These are phyloP conservation scores for Zaprionus capensis DNA, from an alignment of 1,140 invertebrate species.

Conservation along the genomic window DNA sequence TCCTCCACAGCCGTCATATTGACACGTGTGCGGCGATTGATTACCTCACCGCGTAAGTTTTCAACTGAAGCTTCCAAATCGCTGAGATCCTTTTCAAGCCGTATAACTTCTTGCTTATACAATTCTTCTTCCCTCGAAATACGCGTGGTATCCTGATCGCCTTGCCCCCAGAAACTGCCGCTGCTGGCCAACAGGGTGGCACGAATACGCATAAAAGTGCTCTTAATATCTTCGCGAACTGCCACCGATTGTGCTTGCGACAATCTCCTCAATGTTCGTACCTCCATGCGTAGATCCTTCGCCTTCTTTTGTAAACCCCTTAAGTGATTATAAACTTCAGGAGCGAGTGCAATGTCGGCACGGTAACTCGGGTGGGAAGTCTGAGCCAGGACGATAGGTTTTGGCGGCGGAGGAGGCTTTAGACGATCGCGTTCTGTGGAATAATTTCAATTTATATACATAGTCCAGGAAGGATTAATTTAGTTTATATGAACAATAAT, in stretches of 20 bases:
- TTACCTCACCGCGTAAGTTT: constrained; percentile 96
- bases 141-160: constrained; percentile 85
- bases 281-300: constrained; percentile 94
- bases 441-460: not conserved
- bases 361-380: constrained; percentile 85
- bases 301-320: constrained; percentile 94
- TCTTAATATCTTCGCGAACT: constrained; percentile 95
- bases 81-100: constrained; percentile 95
- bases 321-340: constrained; percentile 94
- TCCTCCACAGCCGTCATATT: constrained; percentile 98
- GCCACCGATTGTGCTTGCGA: constrained; percentile 96
- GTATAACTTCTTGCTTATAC: constrained; percentile 95
- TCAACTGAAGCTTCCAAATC: constrained; percentile 97
- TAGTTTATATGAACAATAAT: not conserved
- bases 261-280: constrained; percentile 92
- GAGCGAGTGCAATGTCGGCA: constrained; percentile 88
- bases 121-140: constrained; percentile 92
- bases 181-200: constrained; percentile 88
- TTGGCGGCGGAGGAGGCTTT: constrained; percentile 94
- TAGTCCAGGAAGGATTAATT: not conserved
- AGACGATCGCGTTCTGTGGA: constrained; percentile 90
- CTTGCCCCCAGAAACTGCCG: constrained; percentile 86
- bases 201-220: constrained; percentile 93
- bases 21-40: constrained; percentile 96
- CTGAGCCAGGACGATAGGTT: constrained; percentile 90